phyloP scores from a whole-genome alignment of 2,113 vertebrate genomes.

The Madoqua kirkii region DNA sequence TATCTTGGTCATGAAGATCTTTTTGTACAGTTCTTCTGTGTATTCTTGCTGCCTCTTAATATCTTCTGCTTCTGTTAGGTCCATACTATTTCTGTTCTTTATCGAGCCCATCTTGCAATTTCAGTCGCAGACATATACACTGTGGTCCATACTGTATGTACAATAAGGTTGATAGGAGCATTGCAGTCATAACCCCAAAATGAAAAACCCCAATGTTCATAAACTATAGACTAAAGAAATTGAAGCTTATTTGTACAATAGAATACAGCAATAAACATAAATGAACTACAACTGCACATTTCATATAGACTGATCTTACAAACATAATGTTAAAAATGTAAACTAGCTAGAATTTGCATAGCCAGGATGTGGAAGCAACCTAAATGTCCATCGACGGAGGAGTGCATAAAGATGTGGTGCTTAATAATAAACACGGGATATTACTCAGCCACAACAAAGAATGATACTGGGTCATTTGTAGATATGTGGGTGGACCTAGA shows the following conservation, averaged over 20 bases:
- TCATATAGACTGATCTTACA: neutral
- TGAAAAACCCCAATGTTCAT: neutral
- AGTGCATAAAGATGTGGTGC: neutral
- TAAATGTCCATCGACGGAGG: neutral
- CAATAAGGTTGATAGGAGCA: neutral
- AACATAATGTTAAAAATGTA: neutral
- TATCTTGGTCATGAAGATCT: too few species aligned
- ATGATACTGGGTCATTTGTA: neutral
- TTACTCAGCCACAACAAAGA: neutral
- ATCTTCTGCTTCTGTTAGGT: too few species aligned
- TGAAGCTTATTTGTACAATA: neutral
- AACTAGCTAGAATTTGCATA: neutral
- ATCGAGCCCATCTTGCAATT: neutral
- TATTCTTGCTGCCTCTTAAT: too few species aligned
- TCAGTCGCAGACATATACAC: neutral
- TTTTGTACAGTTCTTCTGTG: too few species aligned
- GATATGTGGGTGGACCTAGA: neutral
- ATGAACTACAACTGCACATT: neutral
- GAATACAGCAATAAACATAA: neutral
- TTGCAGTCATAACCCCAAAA: neutral
- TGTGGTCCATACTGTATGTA: neutral
- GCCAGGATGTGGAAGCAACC: neutral
- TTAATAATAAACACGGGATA: fast-evolving
- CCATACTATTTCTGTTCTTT: too few species aligned
- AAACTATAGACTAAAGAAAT: neutral